Evolutionary conservation across 1,140 invertebrate species (phyloP).

Genomic region (Ruditapes philippinarum): DNA sequence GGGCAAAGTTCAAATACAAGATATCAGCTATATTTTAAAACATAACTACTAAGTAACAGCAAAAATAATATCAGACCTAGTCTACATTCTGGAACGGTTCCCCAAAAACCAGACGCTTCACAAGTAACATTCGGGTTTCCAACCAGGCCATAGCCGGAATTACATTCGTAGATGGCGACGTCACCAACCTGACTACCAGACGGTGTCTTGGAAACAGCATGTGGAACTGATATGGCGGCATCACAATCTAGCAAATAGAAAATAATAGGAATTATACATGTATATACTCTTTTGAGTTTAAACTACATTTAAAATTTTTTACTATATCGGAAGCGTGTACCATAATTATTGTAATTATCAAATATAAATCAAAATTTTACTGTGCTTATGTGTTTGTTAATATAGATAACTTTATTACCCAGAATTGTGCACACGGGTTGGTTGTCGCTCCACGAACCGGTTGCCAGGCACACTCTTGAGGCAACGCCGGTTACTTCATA

Average conservation of each 20-base stretch:
- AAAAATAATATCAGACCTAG: constrained; percentile 39
- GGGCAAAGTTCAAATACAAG: no score
- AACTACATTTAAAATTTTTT: no score
- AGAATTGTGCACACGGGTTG: constrained; percentile 45
- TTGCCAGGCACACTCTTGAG: constrained; percentile 7
- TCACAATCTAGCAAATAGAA: constrained; percentile 29
- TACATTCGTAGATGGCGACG: constrained; percentile 44
- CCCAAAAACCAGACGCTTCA: constrained; percentile 49
- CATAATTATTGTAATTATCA: no score
- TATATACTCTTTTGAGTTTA: no score
- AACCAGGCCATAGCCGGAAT: constrained; percentile 48
- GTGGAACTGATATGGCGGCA: constrained; percentile 8
- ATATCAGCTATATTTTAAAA: no score
- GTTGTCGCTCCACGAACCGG: constrained; percentile 18
- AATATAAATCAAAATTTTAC: no score
- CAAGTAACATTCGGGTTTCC: constrained; percentile 26
- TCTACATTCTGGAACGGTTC: constrained; percentile 51
- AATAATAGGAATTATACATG: no score
- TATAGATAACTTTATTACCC: no score
- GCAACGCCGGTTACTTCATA: constrained; percentile 29
- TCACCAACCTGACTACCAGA: constrained; percentile 52
- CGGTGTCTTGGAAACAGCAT: constrained; percentile 14
- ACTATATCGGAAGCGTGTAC: no score
- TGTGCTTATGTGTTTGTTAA: no score
- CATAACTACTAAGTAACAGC: no score